Evolutionary conservation across 2,113 vertebrate genomes (phyloP), one percentile per base, ranked within the genome.

Genomic region (Bufo bufo): DNA sequence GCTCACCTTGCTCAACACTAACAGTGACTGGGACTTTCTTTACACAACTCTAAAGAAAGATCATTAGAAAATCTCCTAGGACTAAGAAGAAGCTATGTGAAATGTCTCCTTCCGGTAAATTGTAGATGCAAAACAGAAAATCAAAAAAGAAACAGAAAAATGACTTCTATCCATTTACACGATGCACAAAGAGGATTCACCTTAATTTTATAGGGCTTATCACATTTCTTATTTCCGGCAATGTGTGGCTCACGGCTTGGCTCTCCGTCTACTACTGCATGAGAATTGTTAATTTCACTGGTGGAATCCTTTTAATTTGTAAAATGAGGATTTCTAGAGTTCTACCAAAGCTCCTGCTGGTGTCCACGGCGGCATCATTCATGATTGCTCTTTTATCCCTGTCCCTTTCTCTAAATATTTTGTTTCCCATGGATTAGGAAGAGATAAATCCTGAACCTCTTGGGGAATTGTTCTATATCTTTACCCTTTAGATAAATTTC

Each of bases 221-320:
- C 7, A 49, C 52, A 11, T 84, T 69, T 23, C 13, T 84, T 45
- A 2, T 71, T 1, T 52, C 10, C 6, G 33, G 0, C 50, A 85
- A 58, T 20, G 10, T 85, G 0, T 74, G 83, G 83, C 50, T 74
- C 3, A 85, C 83, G 9, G 2, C 50, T 43, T 74, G 66, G 23
- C 66, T 85, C 43, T 85, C 49, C n/a, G 58, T 33, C 23, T 85
- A 45, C 52, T 85, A 74, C n/a, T 85, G 52, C 49, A 4, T 72
- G 13, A 85, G 9, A 72, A 74, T 85, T 74, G 83, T 85, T 0
- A 74, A 74, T 23, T 85, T 85, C 43, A 58, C 50, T 17, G 14
- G 33, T 8, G 23, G 69, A 10, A n/a, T n/a, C n/a, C n/a, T n/a
- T n/a, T n/a, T n/a, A n/a, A n/a, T n/a, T n/a, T n/a, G n/a, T n/a